Evolutionary conservation across 2,113 vertebrate species (phyloP), one percentile per base, ranked within the genome.

Genomic region (Lanius ludovicianus): DNA sequence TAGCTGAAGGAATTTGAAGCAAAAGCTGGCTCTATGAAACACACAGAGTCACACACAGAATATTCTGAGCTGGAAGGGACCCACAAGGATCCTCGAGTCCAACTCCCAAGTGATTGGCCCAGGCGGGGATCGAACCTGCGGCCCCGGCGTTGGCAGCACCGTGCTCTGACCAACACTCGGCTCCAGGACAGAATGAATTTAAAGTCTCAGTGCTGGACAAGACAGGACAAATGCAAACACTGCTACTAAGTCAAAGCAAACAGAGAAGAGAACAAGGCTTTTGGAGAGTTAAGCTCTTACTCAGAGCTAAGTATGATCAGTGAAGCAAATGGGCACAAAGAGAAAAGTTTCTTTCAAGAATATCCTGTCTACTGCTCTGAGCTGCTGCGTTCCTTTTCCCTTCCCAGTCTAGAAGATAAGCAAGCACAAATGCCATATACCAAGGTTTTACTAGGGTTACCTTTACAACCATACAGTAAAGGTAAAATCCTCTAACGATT

Each of bases 401-500:
- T 31, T 91, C 86, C 83, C 76, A 77, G 0, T 22, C 76, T 55
- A 60, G 30, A 89, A 78, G 52, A 90, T 25, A 71, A 88, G 87
- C 80, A 93, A 93, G 60, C 53, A 82, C 56, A 81, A 64, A 85
- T 88, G 86, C 47, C 63, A 57, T 31, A 15, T 4, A 68, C 25
- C 64, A 87, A 68, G 21, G 20, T 63, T 90, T 88, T 17, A 49
- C 47, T 95, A 47, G 14, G 39, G 73, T 92, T 92, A 96, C 95
- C 95, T 94, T 95, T 96, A 96, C 93, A 96, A 6, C 86, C 86
- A 89, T 92, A 96, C 46, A 93, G 95, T 96, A 96, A 94, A 97
- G 93, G 95, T 97, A 96, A 97, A 96, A 90, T 56, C 92, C 76
- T 60, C 56, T 67, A 94, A 88, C 2, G 22, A 75, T 95, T 87